Evolutionary conservation across 1,140 invertebrate genomes (phyloP), one percentile per base, ranked within the genome.

Genomic region (Pseudachorutes palmiensis): DNA sequence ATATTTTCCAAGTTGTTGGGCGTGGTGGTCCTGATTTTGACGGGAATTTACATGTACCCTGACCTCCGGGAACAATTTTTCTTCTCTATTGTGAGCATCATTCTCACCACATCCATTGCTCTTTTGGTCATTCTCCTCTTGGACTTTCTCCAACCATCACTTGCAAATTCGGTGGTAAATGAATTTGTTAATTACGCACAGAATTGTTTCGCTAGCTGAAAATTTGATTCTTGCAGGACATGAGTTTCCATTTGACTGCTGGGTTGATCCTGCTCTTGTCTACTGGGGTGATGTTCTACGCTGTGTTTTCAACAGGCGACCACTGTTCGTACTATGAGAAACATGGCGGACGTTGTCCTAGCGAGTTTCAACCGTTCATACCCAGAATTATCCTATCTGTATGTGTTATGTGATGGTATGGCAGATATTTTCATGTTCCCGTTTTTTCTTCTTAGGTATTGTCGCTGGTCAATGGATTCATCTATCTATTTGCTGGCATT

Each of bases 141-240:
- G 51, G 51, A 55, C 24, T 12, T 55, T 16, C 24, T 55, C 51
- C 51, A 55, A 26, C 51, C 51, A 55, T 9, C 12, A 55, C 5
- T 55, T 9, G 51, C 51, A 5, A 55, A 55, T 55, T 55, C 51
- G 12, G 12, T 55, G 51, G 51, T 55, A 55, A 55, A 16, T 14
- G 9, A 14, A 16, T 55, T 55, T 19, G 3, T 55, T 55, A 14
- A 55, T 5, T 26, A 5, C 51, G 12, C 3, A 55, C 5, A 19
- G 9, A 55, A 55, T 55, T 55, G 5, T 55, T 19, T 24, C 12
- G 12, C 24, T 24, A 55, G 12, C 5, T 55, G 12, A 55, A 55
- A 24, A 16, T 55, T 55, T 19, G 5, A 16, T 55, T 55, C 12
- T 55, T 55, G 9, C 24, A 55, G 51, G 51, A 55, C 51, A 55